These are phyloP conservation scores for Trochalopteron elliotii DNA, from an alignment of 2,113 vertebrate genomes.

Conservation along the genomic window DNA sequence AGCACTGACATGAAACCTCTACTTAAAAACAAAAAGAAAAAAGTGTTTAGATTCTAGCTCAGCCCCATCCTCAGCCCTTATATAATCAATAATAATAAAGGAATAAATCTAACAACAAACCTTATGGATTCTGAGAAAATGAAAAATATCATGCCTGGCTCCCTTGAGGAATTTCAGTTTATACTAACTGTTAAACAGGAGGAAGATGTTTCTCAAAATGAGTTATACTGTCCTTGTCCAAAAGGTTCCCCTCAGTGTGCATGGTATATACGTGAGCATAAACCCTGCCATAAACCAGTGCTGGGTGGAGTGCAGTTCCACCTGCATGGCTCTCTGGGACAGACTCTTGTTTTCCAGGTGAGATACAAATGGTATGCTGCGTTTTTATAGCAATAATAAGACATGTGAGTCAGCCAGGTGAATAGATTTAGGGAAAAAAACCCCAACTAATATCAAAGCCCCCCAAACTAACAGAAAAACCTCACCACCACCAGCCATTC, in stretches of 20 bases:
- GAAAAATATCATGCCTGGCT: neutral
- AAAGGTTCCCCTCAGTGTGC: neutral
- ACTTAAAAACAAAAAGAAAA: neutral
- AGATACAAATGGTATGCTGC: neutral
- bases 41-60: neutral
- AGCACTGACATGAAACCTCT: neutral
- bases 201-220: constrained; percentile 12
- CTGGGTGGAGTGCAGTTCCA: neutral
- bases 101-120: neutral
- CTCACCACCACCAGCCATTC: neutral
- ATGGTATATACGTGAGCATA: neutral
- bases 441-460: neutral
- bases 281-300: neutral
- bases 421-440: neutral
- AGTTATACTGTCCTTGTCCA: neutral
- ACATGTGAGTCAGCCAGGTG: neutral
- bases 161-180: constrained; percentile 8
- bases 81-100: constrained; percentile 28
- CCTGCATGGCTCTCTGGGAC: neutral
- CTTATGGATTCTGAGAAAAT: neutral
- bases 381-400: neutral
- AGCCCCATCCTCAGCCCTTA: neutral
- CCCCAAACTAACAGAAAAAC: neutral
- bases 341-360: neutral
- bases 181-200: neutral